phyloP scores from a whole-genome alignment of 1,140 invertebrate genomes.

The Andricus grossulariae region DNA sequence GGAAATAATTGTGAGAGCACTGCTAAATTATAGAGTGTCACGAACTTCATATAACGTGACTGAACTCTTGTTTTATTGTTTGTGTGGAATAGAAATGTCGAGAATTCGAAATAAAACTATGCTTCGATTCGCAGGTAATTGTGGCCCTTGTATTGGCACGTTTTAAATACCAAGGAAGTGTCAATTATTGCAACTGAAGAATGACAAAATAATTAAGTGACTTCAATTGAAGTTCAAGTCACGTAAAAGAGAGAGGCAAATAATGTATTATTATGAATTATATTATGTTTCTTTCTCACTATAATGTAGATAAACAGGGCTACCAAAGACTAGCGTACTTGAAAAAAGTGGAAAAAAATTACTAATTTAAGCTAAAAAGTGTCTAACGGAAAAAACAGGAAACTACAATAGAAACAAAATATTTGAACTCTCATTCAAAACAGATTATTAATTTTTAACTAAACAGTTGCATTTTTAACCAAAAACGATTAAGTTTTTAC shows the following conservation, averaged over 20 bases:
- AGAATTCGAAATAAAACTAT: background rate
- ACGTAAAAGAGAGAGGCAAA: background rate
- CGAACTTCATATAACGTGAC: background rate
- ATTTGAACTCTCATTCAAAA: too few relatives aligned
- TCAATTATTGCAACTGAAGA: background rate
- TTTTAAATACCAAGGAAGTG: background rate
- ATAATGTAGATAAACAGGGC: too few relatives aligned
- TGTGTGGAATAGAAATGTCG: background rate
- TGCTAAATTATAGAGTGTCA: conserved; percentile 19
- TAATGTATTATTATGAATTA: too few relatives aligned
- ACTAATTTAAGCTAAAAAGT: too few relatives aligned
- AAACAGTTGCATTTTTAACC: too few relatives aligned
- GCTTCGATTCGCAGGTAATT: background rate
- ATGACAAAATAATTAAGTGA: background rate
- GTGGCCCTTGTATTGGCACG: background rate
- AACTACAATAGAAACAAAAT: too few relatives aligned
- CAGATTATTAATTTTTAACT: too few relatives aligned
- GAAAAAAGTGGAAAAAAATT: too few relatives aligned
- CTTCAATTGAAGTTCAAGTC: background rate
- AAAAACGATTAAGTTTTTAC: too few relatives aligned
- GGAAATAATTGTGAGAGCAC: conserved; percentile 23
- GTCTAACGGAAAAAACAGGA: too few relatives aligned
- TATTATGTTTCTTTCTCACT: too few relatives aligned
- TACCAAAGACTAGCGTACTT: too few relatives aligned
- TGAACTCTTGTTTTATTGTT: background rate